Evolutionary conservation across 2,888 invertebrate genomes (phyloP), one percentile per base, ranked within the genome.

Genomic region (Proisotoma minuta): DNA sequence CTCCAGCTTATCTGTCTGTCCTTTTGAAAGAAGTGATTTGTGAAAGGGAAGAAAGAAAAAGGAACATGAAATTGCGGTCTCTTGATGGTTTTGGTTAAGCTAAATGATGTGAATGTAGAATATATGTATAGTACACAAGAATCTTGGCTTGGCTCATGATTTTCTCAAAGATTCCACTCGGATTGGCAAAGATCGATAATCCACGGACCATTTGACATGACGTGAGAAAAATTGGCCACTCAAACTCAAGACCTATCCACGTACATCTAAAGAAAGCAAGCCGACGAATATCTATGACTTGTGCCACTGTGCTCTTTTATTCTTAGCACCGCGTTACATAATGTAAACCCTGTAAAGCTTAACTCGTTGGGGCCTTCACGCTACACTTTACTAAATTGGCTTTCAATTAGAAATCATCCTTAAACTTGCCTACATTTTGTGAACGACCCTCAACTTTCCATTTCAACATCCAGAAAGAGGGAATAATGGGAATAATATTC

Each of bases 161-260:
- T 18, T 27, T 15, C 51, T 15, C 24, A 22, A 51, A 27, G 51
- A 51, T 49, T 27, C 51, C 24, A 27, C 27, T 51, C 48, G 60
- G 53, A 64, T 60, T 56, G 40, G 60, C 54, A 47, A 27, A 34
- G 60, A 60, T 60, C 60, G 60, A 60, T 60, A 60, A 60, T 64
- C 57, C 60, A 60, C 59, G 59, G 59, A 63, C 63, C 63, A 63
- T 63, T 63, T 63, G 63, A 60, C 63, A 60, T 64, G 63, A 64
- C 63, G 63, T 64, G 63, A 60, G 63, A 64, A 60, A 64, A 64
- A 64, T 64, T 64, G 63, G 59, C 57, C 60, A 60, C 60, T 60
- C 60, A 60, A 51, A 12, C 12, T 28, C 27, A 5, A 24, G 18
- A 43, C 18, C 43, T 20, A 43, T 18, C 18, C 15, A 43, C 5